Evolutionary conservation across 2,888 invertebrate species (phyloP).

Genomic region (Tachina grossa): DNA sequence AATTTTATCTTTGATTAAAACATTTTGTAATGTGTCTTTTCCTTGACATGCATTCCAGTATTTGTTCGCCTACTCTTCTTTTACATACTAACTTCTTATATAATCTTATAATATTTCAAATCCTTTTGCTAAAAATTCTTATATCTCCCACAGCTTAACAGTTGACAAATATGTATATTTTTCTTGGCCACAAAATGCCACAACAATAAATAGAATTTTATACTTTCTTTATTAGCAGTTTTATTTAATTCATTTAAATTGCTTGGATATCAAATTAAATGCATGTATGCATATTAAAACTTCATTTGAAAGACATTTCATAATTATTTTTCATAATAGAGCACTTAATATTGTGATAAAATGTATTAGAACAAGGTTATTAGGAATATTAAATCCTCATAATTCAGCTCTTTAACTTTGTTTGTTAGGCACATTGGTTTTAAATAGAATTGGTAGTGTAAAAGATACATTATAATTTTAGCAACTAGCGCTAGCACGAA

Average conservation of each 20-base stretch:
- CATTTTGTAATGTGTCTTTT: too few relatives aligned
- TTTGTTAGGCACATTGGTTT: too few relatives aligned
- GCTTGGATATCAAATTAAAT: neutral
- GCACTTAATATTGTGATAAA: too few relatives aligned
- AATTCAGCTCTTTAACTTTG: too few relatives aligned
- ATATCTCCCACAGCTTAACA: neutral
- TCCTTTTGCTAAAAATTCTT: neutral
- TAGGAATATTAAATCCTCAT: too few relatives aligned
- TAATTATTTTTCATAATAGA: neutral
- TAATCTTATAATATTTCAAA: neutral
- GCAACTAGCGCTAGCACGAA: too few relatives aligned
- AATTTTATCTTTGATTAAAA: too few relatives aligned
- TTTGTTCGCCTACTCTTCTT: too few relatives aligned
- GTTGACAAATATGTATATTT: neutral
- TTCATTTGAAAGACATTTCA: neutral
- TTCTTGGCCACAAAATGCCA: neutral
- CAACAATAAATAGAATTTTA: neutral
- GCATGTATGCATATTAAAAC: neutral
- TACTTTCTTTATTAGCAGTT: neutral
- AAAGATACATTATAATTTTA: too few relatives aligned
- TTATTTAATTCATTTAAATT: conserved; percentile 1
- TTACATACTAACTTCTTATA: neutral
- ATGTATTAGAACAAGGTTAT: too few relatives aligned
- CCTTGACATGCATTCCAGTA: too few relatives aligned
- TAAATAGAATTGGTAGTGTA: too few relatives aligned